Evolutionary conservation across 2,888 invertebrate species (phyloP).

Genomic region (Pycnomerus fuliginosus): DNA sequence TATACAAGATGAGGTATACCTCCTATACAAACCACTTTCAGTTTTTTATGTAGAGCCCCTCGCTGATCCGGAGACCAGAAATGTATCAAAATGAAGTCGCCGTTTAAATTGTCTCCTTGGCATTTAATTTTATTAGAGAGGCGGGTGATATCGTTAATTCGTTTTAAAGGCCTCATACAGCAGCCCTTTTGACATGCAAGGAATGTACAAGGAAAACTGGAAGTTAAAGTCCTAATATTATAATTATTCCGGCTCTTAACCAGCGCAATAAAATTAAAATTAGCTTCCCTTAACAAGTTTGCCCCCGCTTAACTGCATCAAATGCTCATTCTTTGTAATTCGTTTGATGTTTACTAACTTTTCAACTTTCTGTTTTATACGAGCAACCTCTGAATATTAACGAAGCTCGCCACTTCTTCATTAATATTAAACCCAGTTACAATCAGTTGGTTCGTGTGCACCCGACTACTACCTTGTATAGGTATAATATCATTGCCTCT

Average conservation of each 20-base stretch:
- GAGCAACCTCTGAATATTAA: slow-evolving; percentile 24
- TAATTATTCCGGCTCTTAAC: slow-evolving; percentile 49
- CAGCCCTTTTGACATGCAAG: slow-evolving; percentile 39
- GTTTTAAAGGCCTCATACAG: slow-evolving; percentile 29
- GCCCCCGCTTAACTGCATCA: slow-evolving; percentile 38
- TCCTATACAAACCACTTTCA: no score
- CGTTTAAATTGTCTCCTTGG: slow-evolving; percentile 25
- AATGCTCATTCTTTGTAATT: slow-evolving; percentile 37
- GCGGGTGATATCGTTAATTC: slow-evolving; percentile 36
- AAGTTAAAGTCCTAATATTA: slow-evolving; percentile 43
- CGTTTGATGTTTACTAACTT: slow-evolving; percentile 40
- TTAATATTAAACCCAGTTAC: no score
- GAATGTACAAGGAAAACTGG: slow-evolving; percentile 39
- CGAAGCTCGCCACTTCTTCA: slow-evolving; percentile 9
- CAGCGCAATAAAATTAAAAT: slow-evolving; percentile 48
- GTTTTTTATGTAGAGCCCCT: no score
- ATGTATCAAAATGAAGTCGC: slow-evolving; percentile 7
- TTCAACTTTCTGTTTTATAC: slow-evolving; percentile 27
- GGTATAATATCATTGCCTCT: slow-evolving; percentile 2
- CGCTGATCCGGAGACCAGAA: no score
- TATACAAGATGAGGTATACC: no score
- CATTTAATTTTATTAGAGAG: slow-evolving; percentile 29
- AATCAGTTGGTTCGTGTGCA: background rate
- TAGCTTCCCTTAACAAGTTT: slow-evolving; percentile 42
- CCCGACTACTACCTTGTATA: no score